Percentiles rank a stretch among this genome's conserved stretches.
Evolutionary conservation across 2,888 invertebrate species (phyloP).

Genomic region (Tetrapedia diversipes): DNA sequence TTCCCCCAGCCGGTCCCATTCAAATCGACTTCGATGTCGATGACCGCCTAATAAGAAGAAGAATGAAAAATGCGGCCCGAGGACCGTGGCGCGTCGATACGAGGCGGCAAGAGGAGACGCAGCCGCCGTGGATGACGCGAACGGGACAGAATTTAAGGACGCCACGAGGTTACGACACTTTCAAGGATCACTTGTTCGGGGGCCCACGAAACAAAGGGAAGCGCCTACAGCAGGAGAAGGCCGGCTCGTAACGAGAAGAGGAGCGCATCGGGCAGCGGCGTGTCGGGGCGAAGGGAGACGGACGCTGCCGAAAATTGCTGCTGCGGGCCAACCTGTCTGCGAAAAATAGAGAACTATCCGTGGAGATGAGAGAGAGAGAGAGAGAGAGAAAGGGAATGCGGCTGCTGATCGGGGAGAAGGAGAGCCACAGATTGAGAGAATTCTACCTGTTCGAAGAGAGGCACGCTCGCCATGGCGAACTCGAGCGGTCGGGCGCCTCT

Average conservation of each 20-base stretch:
- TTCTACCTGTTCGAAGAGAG: conserved; percentile 62
- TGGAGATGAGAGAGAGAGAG: not conserved
- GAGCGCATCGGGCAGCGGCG: conserved; percentile 17
- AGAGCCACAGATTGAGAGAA: conserved; percentile 30
- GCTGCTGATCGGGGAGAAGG: conserved; percentile 20
- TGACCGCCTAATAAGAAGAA: not conserved
- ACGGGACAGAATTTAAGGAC: conserved; percentile 51
- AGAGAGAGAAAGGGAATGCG: too few species aligned
- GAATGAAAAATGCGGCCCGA: not conserved
- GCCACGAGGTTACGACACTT: conserved; percentile 62
- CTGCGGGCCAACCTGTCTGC: conserved; percentile 68
- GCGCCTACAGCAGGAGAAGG: conserved; percentile 58
- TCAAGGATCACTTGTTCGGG: conserved; percentile 56
- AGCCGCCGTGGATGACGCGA: conserved; percentile 42
- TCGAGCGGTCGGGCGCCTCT: conserved; percentile 15
- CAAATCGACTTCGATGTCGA: not conserved
- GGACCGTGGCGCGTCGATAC: not conserved
- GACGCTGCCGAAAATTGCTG: conserved; percentile 68
- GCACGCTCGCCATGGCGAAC: conserved; percentile 19
- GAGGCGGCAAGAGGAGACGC: not conserved
- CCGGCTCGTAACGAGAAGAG: conserved; percentile 46
- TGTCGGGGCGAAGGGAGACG: conserved; percentile 32
- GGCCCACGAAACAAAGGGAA: conserved; percentile 67
- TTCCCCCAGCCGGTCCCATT: too few species aligned
- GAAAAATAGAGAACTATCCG: conserved; percentile 64